phyloP scores from a whole-genome alignment of 92 coral and sea anemone species.

The Metridium senile region DNA sequence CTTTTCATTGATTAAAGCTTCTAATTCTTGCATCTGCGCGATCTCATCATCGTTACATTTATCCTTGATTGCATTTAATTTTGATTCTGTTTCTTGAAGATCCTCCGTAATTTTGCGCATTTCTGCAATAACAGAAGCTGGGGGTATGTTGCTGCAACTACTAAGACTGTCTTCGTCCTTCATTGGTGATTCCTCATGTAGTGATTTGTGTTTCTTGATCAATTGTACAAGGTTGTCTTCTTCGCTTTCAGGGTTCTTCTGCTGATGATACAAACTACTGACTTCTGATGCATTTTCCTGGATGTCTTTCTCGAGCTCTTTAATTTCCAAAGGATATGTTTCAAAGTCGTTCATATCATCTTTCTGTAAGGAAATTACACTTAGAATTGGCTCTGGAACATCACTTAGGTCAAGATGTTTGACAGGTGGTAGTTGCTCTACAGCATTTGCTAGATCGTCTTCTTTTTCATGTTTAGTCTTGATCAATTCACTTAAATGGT shows the following conservation, averaged over 20 bases:
- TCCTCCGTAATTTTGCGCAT: neutral
- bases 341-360: neutral
- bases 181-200: neutral
- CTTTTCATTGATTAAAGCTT: conserved; percentile 2
- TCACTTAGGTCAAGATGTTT: conserved; percentile 5
- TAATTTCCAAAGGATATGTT: neutral
- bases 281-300: conserved; percentile 42
- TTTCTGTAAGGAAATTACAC: neutral
- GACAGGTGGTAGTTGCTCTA: neutral
- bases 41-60: neutral
- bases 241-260: conserved; percentile 32
- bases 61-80: neutral
- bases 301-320: conserved; percentile 16
- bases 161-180: neutral
- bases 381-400: neutral
- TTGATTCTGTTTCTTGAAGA: conserved; percentile 4
- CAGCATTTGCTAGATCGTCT: conserved; percentile 20
- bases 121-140: conserved; percentile 4
- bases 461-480: conserved; percentile 34
- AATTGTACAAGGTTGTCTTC: conserved; percentile 29
- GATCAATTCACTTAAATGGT: conserved; percentile 27
- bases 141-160: neutral
- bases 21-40: neutral
- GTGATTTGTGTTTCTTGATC: conserved; percentile 9
- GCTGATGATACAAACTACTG: conserved; percentile 18